Evolutionary conservation across 2,888 invertebrate genomes (phyloP), one percentile per base, ranked within the genome.

Genomic region (Sceliomorpha sp.): DNA sequence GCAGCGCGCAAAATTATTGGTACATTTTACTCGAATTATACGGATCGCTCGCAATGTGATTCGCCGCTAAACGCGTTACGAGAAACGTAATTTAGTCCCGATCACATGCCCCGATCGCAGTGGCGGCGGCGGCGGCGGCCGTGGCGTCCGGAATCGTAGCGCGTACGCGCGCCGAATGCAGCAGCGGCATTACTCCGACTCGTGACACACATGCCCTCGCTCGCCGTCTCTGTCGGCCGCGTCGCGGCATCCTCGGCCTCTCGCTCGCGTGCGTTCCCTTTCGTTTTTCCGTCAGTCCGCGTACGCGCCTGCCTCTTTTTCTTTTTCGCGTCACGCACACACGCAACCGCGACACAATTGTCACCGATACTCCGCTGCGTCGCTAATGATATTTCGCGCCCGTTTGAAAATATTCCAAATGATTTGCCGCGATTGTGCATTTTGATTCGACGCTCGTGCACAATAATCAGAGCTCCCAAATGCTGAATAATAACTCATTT

Each of bases 391-490:
- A 84, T 87, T 86, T 86, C 79, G 80, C 82, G 80, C 78, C 81
- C 83, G 83, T 84, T 84, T 84, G 86, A 85, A 86, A 86, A 87
- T 87, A 86, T 84, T 84, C 83, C 81, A 82, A 86, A 87, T 86
- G 79, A 87, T 86, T 87, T 81, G 80, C 74, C 79, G 78, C 81
- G 78, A 84, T 84, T 83, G 84, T 82, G 82, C 84, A 86, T 86
- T 85, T 83, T 83, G 84, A 86, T 86, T 84, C 81, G 83, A 81
- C 79, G 82, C 80, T 78, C 78, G 77, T 75, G 73, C 76, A 73
- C 72, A 78, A 48, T 50, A 40, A 44, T 48, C 37, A 40, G 39
- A 37, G 34, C 58, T 51, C 44, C 36, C 51, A 73, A 73, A 73
- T 67, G 58, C 67, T 66, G 63, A 63, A 39, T 32, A 53, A 39